A percentile compares a stretch with the other conserved stretches of the same genome.
Evolutionary conservation across 2,888 invertebrate genomes (phyloP).

Genomic region (Hipparchia semele): DNA sequence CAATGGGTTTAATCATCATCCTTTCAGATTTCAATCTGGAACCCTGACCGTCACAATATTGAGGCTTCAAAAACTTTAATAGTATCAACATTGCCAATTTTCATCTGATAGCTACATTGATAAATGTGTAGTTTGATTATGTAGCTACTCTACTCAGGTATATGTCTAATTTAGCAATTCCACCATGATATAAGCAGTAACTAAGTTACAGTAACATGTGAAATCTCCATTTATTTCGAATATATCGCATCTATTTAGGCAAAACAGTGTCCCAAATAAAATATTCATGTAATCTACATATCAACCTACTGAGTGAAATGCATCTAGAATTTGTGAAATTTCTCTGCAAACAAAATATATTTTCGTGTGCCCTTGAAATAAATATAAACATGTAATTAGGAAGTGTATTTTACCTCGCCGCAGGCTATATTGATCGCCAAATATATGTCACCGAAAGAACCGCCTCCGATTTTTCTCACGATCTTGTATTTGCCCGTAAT

Average conservation of each 20-base stretch:
- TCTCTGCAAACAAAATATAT: conserved; percentile 7
- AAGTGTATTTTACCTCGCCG: conserved; percentile 88
- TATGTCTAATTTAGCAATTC: no score
- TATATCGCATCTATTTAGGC: no score
- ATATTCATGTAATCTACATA: neutral
- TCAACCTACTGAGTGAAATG: neutral
- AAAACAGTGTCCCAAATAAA: neutral
- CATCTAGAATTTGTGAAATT: neutral
- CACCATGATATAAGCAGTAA: neutral
- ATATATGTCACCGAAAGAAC: conserved; percentile 99
- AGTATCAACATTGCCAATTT: no score
- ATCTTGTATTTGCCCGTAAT: conserved; percentile 96
- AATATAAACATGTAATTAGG: conserved; percentile 9
- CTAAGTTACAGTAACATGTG: neutral
- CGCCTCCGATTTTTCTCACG: conserved; percentile 98
- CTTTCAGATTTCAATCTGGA: no score
- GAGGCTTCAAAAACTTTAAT: no score
- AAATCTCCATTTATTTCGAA: neutral
- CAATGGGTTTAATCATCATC: no score
- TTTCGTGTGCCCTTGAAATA: conserved; percentile 19
- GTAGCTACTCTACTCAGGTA: no score
- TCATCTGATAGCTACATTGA: no score
- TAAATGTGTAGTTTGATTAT: no score
- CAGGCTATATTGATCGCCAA: conserved; percentile 96
- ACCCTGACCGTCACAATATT: no score